These are phyloP conservation scores for Rhinolophus sinicus DNA, from an alignment of 2,113 vertebrate species.

Conservation along the genomic window DNA sequence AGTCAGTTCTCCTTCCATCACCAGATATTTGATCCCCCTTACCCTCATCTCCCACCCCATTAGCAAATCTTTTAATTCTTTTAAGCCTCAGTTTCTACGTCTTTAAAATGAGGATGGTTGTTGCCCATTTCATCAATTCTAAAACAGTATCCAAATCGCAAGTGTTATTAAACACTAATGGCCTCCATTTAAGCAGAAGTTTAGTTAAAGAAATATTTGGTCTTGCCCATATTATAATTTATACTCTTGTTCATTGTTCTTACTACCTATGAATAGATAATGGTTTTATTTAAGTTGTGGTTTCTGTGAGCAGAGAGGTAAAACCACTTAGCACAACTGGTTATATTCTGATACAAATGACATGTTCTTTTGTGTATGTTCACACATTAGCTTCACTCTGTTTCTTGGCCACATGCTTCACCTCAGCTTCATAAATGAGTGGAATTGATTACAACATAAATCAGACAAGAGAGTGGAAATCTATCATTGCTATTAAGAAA, in stretches of 20 bases:
- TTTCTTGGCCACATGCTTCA: not conserved
- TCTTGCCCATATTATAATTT: not conserved
- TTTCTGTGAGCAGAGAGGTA: not conserved
- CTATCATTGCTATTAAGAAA: not conserved
- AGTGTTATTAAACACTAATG: not conserved
- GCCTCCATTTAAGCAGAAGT: not conserved
- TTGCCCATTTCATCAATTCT: not conserved
- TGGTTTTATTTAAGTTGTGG: not conserved
- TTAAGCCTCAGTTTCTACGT: not conserved
- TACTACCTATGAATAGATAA: not conserved
- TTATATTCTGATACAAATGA: not conserved
- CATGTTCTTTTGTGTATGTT: not conserved
- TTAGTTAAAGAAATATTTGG: slow-evolving; percentile 51
- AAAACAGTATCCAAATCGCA: not conserved
- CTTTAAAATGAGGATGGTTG: not conserved
- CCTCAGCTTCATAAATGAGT: not conserved
- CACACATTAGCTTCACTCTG: not conserved
- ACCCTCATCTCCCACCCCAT: too few species aligned
- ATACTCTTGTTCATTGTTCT: slow-evolving; percentile 1
- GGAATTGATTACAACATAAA: not conserved
- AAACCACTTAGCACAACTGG: not conserved
- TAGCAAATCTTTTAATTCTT: not conserved
- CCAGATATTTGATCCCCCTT: too few species aligned
- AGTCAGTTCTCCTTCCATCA: too few species aligned
- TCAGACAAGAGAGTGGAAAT: not conserved